Evolutionary conservation across 2,888 invertebrate species (phyloP), one percentile per base, ranked within the genome.

Genomic region (Athetis lepigone): DNA sequence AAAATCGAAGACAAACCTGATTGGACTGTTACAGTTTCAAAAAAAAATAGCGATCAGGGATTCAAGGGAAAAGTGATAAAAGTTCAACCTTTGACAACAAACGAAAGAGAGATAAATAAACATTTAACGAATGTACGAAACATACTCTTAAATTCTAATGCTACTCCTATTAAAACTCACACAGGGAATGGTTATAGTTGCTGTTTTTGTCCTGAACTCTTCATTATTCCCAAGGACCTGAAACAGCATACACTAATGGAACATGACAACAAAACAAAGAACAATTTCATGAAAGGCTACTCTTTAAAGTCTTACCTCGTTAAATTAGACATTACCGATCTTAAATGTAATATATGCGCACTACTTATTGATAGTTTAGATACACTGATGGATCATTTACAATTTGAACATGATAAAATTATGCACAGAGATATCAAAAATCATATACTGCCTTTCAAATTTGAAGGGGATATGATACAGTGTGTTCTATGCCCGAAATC

Each of bases 91-190:
- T 7, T 21, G 21, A 23, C 16, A 19, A 5, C 11, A 6, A 43
- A 50, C n/a, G 37, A 54, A 27, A 46, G 11, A 39, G 80, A 79
- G 37, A 68, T 70, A 33, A 43, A 60, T 5, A 79, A 78, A 36
- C 78, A 78, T 50, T 50, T 74, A 21, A 58, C 59, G 23, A 92
- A 92, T 56, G 74, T 90, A 37, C 77, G 77, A 39, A 84, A 79
- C 11, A 84, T 92, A 16, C 69, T 92, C 0, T 43, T 74, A 23
- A 66, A 82, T 70, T 85, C 92, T 0, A 92, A 91, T 56, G 91
- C 92, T 0, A 92, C 91, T 2, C 91, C 92, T 0, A 87, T 92
- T 8, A 75, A 83, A 25, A 78, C 76, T 45, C 82, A 83, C 42
- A 80, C 79, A 2, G 88, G 86, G 2, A 64, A 79, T 21, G 89